Conservation (phyloP, 1,140 invertebrate genomes). For the roundworm (Caenorhabditis elegans) region WBcel235 BX284606.5:7642501-7643000, state of each 20-base stretch:
- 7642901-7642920: neutral
- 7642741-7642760: neutral
- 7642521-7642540: conserved; percentile 19
- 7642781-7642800: neutral
- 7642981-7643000: too few relatives aligned
- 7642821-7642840: conserved; percentile 2
- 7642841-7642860: conserved; percentile 4
- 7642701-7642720: neutral
- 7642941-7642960: too few relatives aligned
- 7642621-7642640: neutral
- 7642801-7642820: neutral
- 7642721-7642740: neutral
- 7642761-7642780: neutral
- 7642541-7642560: conserved; percentile 15
- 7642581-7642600: neutral
- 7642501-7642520: neutral
- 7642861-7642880: conserved; percentile 25
- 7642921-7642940: too few relatives aligned
- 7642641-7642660: neutral
- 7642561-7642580: neutral
- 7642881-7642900: neutral
- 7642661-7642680: neutral
- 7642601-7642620: too few relatives aligned
- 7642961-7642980: too few relatives aligned
- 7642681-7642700: neutral